Conservation (phyloP, 2,113 vertebrate species). For the Machaerirhynchus nigripectus region DNA sequence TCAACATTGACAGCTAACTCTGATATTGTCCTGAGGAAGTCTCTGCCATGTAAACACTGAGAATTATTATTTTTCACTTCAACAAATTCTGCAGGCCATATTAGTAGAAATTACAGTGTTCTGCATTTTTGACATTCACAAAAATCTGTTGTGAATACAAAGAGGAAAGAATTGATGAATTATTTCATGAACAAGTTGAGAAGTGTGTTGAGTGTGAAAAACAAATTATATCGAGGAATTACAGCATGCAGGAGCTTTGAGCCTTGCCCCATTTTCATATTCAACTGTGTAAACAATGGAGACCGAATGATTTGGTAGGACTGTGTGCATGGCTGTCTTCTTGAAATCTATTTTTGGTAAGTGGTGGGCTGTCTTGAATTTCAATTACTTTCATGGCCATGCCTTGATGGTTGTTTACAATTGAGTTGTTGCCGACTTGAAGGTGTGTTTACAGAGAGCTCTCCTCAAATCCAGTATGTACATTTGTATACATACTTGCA, state of each 20-base stretch:
- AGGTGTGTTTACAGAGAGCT: background rate
- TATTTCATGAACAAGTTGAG: no score
- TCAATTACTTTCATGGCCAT: background rate
- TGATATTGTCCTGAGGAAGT: background rate
- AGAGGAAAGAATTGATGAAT: background rate
- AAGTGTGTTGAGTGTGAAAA: background rate
- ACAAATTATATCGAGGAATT: background rate
- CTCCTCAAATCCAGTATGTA: background rate
- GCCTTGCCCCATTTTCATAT: accelerated
- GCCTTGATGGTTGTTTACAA: background rate
- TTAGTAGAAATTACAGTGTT: background rate
- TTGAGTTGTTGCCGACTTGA: background rate
- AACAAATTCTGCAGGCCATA: background rate
- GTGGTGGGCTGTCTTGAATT: background rate
- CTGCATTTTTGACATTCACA: background rate
- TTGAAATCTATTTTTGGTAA: background rate
- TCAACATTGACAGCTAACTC: background rate
- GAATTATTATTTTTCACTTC: background rate
- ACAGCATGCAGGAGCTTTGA: background rate
- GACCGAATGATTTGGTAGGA: background rate
- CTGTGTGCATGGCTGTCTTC: accelerated
- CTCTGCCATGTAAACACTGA: background rate
- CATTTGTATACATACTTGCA: background rate
- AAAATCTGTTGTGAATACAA: background rate
- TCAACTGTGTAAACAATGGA: background rate